A percentile compares a stretch with the other conserved stretches of the same genome.
phyloP scores from a whole-genome alignment of 2,797 vertebrate genomes.

The Capromys pilorides region DNA sequence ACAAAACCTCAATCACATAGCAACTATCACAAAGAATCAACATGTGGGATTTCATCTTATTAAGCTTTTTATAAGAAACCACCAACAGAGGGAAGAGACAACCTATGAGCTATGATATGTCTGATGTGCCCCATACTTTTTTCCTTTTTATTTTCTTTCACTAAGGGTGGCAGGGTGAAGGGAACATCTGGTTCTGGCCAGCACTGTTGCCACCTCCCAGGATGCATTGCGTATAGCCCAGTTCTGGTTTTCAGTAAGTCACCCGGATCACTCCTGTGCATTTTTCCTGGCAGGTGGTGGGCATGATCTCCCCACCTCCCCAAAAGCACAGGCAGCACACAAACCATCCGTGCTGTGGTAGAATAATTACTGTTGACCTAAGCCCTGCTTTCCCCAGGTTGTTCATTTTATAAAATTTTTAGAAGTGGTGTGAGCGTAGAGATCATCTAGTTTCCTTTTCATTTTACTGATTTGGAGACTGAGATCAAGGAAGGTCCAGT shows the following conservation, averaged over 20 bases:
- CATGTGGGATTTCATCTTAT: background rate
- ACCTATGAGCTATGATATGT: background rate
- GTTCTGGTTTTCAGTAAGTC: background rate
- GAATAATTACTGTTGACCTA: background rate
- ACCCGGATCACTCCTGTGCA: accelerated
- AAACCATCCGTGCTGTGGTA: background rate
- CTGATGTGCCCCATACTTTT: background rate
- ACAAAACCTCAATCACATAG: background rate
- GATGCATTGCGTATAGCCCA: accelerated
- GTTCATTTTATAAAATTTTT: background rate
- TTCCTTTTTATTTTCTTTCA: background rate
- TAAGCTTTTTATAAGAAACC: background rate
- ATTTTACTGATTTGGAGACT: constrained; percentile 24
- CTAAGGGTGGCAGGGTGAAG: background rate
- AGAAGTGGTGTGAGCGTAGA: background rate
- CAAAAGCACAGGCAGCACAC: background rate
- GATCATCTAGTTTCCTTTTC: background rate
- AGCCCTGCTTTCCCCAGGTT: background rate
- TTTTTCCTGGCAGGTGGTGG: background rate
- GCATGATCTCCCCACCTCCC: background rate
- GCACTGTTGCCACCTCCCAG: too few relatives aligned
- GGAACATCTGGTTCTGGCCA: background rate
- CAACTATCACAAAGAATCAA: background rate
- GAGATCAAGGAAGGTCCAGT: background rate
- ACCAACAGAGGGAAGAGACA: background rate